A percentile compares a stretch with the other conserved stretches of the same genome.
Conservation (phyloP, 1,140 invertebrate species). For the Formica selysi region DNA sequence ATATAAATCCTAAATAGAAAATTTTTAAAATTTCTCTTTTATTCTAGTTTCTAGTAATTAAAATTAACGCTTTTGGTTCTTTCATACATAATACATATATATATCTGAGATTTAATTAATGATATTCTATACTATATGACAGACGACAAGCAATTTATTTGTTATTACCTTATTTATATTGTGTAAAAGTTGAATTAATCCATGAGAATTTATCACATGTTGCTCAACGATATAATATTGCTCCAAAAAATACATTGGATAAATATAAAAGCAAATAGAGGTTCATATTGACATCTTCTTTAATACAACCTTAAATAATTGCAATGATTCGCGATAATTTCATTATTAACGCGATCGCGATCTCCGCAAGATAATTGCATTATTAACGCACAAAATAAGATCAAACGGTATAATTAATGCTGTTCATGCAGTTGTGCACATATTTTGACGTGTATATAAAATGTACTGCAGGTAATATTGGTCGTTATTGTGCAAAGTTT, state of each 20-base stretch:
- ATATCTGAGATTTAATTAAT: background rate
- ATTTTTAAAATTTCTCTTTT: too few species aligned
- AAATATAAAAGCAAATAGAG: background rate
- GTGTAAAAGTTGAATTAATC: background rate
- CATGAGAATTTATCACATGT: background rate
- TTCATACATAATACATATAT: too few species aligned
- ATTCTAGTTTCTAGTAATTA: too few species aligned
- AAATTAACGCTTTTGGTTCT: too few species aligned
- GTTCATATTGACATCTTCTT: background rate
- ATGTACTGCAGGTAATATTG: background rate
- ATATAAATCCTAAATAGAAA: too few species aligned
- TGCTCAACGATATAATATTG: background rate
- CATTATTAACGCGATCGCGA: background rate
- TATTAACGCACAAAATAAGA: background rate
- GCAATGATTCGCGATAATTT: background rate
- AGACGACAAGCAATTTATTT: background rate
- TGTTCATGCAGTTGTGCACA: background rate
- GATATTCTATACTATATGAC: background rate
- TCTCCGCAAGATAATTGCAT: background rate
- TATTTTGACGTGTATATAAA: constrained; percentile 35
- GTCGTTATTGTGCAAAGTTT: background rate
- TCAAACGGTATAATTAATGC: too few species aligned
- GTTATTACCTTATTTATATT: constrained; percentile 1
- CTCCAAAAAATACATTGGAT: background rate
- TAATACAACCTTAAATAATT: background rate